These are phyloP conservation scores for Rhagium mordax DNA, from an alignment of 2,888 invertebrate species.

Conservation along the genomic window DNA sequence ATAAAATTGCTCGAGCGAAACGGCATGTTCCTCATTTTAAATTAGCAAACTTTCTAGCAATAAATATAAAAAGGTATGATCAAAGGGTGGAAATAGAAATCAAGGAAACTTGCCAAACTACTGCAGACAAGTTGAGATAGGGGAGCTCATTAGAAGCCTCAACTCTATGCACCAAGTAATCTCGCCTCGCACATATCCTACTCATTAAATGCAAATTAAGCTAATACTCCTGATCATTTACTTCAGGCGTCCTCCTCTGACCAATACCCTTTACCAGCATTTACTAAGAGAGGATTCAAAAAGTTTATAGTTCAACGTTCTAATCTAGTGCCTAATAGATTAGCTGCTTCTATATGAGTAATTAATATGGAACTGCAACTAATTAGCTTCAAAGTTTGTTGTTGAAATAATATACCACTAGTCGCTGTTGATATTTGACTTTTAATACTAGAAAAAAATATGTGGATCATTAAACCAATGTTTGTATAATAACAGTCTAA, in stretches of 20 bases:
- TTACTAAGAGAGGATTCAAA: neutral
- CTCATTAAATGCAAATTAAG: slow-evolving; percentile 17
- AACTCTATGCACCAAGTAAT: slow-evolving; percentile 5
- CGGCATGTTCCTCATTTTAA: slow-evolving; percentile 12
- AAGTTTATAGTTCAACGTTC: neutral
- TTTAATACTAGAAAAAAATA: too few relatives aligned
- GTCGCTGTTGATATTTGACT: too few relatives aligned
- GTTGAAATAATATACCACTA: neutral
- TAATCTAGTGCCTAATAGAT: neutral
- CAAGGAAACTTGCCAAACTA: slow-evolving; percentile 20
- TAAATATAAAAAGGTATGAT: slow-evolving; percentile 23
- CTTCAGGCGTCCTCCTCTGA: neutral
- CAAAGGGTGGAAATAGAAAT: slow-evolving; percentile 1
- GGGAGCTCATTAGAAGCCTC: slow-evolving; percentile 8
- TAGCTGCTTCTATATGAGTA: neutral
- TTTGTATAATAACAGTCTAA: too few relatives aligned
- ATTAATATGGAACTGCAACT: neutral
- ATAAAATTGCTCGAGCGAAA: slow-evolving; percentile 3
- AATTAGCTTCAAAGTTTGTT: neutral
- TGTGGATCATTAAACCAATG: too few relatives aligned
- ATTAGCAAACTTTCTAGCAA: slow-evolving; percentile 22
- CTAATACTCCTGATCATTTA: neutral
- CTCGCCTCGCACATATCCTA: neutral
- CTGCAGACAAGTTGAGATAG: neutral
- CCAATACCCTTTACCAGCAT: neutral